A percentile compares a stretch with the other conserved stretches of the same genome.
These are phyloP conservation scores for Distichodus sexfasciatus DNA, from an alignment of 2,797 vertebrate species.

Conservation along the genomic window DNA sequence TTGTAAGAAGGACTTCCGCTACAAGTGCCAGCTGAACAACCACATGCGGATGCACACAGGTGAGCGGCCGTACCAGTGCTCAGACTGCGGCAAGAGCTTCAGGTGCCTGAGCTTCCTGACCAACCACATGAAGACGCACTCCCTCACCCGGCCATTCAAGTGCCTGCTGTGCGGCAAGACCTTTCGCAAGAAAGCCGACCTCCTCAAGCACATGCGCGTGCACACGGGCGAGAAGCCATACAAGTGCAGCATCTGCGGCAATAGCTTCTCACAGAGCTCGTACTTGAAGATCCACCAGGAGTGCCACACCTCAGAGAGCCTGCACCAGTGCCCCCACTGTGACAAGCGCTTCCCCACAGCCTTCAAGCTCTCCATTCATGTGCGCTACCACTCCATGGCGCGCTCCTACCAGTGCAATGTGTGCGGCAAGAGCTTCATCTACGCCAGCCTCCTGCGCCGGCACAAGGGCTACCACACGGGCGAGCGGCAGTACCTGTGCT, in stretches of 20 bases:
- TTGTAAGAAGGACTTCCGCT: conserved; percentile 74
- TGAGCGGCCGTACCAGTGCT: conserved; percentile 75
- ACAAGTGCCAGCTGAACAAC: conserved; percentile 72
- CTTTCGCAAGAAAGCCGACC: conserved; percentile 70
- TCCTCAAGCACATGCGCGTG: conserved; percentile 73
- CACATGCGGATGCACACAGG: conserved; percentile 74
- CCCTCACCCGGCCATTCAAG: conserved; percentile 63
- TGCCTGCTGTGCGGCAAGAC: conserved; percentile 75
- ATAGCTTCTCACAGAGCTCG: conserved; percentile 50
- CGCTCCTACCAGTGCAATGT: conserved; percentile 76
- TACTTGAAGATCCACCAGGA: conserved; percentile 39
- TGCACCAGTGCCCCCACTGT: conserved; percentile 70
- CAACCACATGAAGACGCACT: conserved; percentile 77
- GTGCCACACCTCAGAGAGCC: conserved; percentile 41
- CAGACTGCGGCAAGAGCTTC: conserved; percentile 73
- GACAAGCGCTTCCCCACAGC: conserved; percentile 71
- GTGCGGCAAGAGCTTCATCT: conserved; percentile 75
- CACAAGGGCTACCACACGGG: conserved; percentile 74
- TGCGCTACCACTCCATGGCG: conserved; percentile 77
- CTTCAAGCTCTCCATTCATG: conserved; percentile 73
- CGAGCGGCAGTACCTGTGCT: conserved; percentile 70
- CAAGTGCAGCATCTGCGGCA: conserved; percentile 50
- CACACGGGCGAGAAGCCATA: conserved; percentile 77
- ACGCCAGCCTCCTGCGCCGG: conserved; percentile 66
- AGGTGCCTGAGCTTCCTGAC: conserved; percentile 73